phyloP scores from a whole-genome alignment of 2,113 vertebrate species.

The Lampris megalopsis region DNA sequence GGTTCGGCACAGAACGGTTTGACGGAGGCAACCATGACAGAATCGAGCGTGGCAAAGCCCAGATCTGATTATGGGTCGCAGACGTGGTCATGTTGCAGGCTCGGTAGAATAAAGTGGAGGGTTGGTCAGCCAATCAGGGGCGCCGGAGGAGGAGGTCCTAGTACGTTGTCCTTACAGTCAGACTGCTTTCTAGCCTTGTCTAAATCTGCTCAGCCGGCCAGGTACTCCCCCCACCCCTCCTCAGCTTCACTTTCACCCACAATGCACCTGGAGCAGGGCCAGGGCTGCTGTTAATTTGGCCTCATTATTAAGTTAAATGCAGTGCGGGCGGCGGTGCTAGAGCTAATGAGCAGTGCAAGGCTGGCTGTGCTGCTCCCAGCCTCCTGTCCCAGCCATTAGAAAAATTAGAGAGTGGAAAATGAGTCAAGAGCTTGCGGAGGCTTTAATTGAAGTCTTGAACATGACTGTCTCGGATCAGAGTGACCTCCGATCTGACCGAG shows the following conservation, averaged over 20 bases:
- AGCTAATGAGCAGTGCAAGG: constrained; percentile 86
- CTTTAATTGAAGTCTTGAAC: constrained; percentile 83
- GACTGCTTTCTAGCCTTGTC: constrained; percentile 44
- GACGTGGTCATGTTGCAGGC: not conserved
- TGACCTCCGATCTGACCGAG: constrained; percentile 68
- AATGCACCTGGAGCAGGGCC: constrained; percentile 81
- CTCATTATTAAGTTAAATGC: constrained; percentile 84
- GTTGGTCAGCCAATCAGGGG: constrained; percentile 18
- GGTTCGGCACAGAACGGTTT: not conserved
- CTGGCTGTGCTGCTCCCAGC: constrained; percentile 81
- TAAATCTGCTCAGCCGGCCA: constrained; percentile 51
- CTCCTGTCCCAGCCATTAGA: constrained; percentile 85
- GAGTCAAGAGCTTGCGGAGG: constrained; percentile 80
- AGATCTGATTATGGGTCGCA: constrained; percentile 5
- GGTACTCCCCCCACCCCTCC: constrained; percentile 60
- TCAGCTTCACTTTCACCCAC: constrained; percentile 66
- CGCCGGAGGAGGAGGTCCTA: constrained; percentile 22
- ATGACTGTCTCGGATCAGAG: constrained; percentile 80
- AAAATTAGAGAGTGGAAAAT: constrained; percentile 89
- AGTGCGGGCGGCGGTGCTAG: constrained; percentile 78
- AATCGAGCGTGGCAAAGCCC: constrained; percentile 4
- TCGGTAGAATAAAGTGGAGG: not conserved
- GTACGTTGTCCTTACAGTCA: constrained; percentile 56
- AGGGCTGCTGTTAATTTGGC: constrained; percentile 83
- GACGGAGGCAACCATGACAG: not conserved